Evolutionary conservation across 2,888 invertebrate species (phyloP), one percentile per base, ranked within the genome.

Genomic region (Coelinius sp.): DNA sequence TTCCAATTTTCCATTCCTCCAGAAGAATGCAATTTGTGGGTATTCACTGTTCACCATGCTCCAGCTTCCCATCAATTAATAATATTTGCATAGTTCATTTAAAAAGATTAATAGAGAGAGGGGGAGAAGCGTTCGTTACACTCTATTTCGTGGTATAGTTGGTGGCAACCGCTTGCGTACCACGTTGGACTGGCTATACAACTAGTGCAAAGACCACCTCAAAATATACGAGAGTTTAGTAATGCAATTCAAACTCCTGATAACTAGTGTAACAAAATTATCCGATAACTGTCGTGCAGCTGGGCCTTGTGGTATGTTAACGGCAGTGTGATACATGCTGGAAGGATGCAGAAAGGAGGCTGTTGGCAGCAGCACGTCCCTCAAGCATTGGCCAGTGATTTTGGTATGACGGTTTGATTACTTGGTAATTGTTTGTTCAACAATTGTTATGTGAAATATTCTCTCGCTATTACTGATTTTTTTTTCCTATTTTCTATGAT

Each of bases 1-100:
- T 85, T 84, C 83, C 83, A 84, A 85, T 84, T 84, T 84, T 83
- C 83, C 79, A 77, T 80, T 81, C 80, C 81, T 81, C 46, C 49
- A 52, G 41, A 67, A 66, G 41, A 49, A 71, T 66, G 70, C 66
- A 75, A 72, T 75, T 75, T 75, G 59, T 63, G 69, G 64, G 35
- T 56, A 27, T 73, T 59, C 59, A 27, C 52, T 65, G 56, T 73
- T 70, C 70, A 69, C 73, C 70, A 62, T 38, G 20, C 20, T 63
- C 35, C 17, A 38, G 10, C 35, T 41, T n/a, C 44, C 56, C 46
- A 27, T 49, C 44, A 62, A 53, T 27, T 49, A 53, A 53, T 27
- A 46, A 52, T 22, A 22, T 68, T 56, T 68, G n/a, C 24, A 4
- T 41, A 38, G 3, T 8, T 14, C 49, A 49, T 62, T 68, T 31